Evolutionary conservation across 2,888 invertebrate genomes (phyloP).

Genomic region (Nemapogon koenigi): DNA sequence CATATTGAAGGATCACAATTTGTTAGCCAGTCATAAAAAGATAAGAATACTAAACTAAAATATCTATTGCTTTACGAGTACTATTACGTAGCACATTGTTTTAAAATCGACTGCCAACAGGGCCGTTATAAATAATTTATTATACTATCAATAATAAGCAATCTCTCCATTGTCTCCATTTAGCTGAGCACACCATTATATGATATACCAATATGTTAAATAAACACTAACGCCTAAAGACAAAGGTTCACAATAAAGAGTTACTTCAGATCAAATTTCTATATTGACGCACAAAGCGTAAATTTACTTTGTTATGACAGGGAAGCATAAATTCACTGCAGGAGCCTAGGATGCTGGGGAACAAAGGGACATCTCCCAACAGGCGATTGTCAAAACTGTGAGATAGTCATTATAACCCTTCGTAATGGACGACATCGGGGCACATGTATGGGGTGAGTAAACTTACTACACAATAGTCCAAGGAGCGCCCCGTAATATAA

Average conservation of each 20-base stretch:
- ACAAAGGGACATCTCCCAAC: conserved; percentile 44
- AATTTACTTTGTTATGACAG: conserved; percentile 63
- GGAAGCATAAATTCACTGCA: conserved; percentile 56
- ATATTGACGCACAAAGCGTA: conserved; percentile 62
- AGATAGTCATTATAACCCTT: conserved; percentile 44
- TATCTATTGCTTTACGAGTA: too few relatives aligned
- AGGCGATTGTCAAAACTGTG: conserved; percentile 42
- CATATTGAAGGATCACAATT: too few relatives aligned
- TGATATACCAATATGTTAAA: conserved; percentile 47
- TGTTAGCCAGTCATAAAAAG: too few relatives aligned
- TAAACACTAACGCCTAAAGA: conserved; percentile 53
- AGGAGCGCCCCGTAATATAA: too few relatives aligned
- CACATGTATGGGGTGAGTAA: too few relatives aligned
- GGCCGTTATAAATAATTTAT: conserved; percentile 5
- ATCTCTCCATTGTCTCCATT: not conserved
- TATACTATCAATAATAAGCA: conserved; percentile 1
- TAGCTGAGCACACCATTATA: conserved; percentile 1
- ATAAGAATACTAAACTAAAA: too few relatives aligned
- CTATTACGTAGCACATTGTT: conserved; percentile 6
- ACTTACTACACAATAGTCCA: too few relatives aligned
- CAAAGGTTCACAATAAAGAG: conserved; percentile 39
- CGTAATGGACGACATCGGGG: conserved; percentile 41
- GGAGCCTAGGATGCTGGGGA: conserved; percentile 59
- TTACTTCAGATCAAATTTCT: conserved; percentile 40
- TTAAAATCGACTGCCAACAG: conserved; percentile 5